Evolutionary conservation across 2,797 vertebrate genomes (phyloP).

Genomic region (Okamejei kenojei): DNA sequence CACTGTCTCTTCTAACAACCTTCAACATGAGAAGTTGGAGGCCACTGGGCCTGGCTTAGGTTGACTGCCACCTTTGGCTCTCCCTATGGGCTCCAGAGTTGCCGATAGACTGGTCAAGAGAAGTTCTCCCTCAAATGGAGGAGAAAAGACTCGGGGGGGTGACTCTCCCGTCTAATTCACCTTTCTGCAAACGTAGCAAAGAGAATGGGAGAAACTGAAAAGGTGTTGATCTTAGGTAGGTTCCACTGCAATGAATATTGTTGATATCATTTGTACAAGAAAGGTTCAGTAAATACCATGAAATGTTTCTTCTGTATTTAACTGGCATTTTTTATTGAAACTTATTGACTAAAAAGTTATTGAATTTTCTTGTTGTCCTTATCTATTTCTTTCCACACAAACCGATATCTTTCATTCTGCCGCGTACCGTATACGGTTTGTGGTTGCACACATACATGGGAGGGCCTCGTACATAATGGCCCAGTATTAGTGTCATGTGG

Average conservation of each 20-base stretch:
- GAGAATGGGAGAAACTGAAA: not conserved
- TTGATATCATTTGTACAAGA: conserved; percentile 36
- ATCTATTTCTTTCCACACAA: not conserved
- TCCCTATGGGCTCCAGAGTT: not conserved
- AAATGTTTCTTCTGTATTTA: conserved; percentile 35
- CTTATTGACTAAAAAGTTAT: conserved; percentile 31
- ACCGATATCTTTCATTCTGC: not conserved
- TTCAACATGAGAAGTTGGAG: not conserved
- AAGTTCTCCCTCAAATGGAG: not conserved
- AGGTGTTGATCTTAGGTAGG: conserved; percentile 8
- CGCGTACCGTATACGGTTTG: too few species aligned
- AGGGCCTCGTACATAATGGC: not conserved
- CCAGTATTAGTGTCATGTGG: not conserved
- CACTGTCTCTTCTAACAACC: not conserved
- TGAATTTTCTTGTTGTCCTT: conserved; percentile 34
- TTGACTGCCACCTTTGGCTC: not conserved
- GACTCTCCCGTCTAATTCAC: not conserved
- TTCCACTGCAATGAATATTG: conserved; percentile 11
- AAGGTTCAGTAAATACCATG: conserved; percentile 22
- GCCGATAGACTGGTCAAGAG: not conserved
- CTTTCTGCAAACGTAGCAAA: not conserved
- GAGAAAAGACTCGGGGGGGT: too few species aligned
- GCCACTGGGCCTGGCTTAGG: not conserved
- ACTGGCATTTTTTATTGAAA: conserved; percentile 37
- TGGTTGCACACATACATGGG: not conserved